Conservation (phyloP, 2,113 vertebrate species). For the Blennius ocellaris region DNA sequence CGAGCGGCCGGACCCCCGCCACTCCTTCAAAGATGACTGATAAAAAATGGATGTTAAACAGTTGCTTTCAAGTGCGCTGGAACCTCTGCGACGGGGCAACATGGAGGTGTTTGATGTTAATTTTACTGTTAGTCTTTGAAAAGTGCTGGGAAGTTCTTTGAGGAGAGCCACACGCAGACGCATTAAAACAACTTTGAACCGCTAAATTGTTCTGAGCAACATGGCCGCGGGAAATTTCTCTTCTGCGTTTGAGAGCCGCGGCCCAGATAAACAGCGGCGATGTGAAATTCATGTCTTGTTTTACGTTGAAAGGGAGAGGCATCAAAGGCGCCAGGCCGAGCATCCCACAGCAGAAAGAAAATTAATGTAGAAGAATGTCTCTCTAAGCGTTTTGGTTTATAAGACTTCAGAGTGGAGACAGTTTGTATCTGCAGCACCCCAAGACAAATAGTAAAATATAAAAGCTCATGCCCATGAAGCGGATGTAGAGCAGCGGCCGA, state of each 20-base stretch:
- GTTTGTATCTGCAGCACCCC: conserved; percentile 28
- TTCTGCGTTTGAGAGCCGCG: conserved; percentile 45
- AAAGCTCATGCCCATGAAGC: too few relatives aligned
- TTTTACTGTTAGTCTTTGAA: conserved; percentile 53
- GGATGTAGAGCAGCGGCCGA: too few relatives aligned
- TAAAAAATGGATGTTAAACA: conserved; percentile 62
- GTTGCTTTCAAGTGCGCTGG: conserved; percentile 38
- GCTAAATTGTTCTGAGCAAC: conserved; percentile 63
- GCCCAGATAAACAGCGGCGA: conserved; percentile 57
- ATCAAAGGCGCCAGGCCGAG: conserved; percentile 65
- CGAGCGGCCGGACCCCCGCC: background rate
- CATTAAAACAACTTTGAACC: conserved; percentile 70
- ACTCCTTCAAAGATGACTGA: conserved; percentile 58
- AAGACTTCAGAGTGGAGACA: conserved; percentile 31
- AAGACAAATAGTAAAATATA: background rate
- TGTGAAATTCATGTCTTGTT: conserved; percentile 59
- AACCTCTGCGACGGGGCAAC: conserved; percentile 18
- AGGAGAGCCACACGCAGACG: conserved; percentile 47
- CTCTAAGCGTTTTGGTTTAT: conserved; percentile 55
- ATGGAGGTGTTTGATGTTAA: conserved; percentile 43
- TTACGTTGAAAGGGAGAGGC: conserved; percentile 67
- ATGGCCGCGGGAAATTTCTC: conserved; percentile 56
- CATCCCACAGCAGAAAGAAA: conserved; percentile 46
- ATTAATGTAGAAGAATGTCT: conserved; percentile 57
- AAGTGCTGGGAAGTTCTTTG: conserved; percentile 44